Conservation (phyloP, 1,140 invertebrate species). For the Episyrphus balteatus region DNA sequence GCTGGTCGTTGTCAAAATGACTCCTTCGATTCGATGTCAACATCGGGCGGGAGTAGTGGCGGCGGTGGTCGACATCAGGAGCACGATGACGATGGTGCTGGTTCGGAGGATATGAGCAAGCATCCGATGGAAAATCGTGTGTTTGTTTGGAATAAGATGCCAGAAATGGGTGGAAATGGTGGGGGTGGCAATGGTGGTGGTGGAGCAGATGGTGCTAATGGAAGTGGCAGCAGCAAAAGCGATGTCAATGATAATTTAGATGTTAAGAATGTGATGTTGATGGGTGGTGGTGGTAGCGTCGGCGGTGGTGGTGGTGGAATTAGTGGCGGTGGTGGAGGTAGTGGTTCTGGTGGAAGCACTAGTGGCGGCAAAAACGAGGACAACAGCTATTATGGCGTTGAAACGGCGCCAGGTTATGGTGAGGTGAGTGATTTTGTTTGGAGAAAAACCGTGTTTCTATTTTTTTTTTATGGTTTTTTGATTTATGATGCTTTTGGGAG, state of each 20-base stretch:
- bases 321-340: slow-evolving; percentile 3
- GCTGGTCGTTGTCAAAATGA: slow-evolving; percentile 37
- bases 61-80: slow-evolving; percentile 24
- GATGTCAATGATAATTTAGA: slow-evolving; percentile 8
- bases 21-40: slow-evolving; percentile 31
- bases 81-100: slow-evolving; percentile 5
- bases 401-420: slow-evolving; percentile 42
- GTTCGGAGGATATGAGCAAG: slow-evolving; percentile 19
- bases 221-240: slow-evolving; percentile 12
- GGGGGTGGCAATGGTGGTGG: slow-evolving; percentile 2
- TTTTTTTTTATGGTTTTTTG: background rate
- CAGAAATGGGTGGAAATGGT: slow-evolving; percentile 2
- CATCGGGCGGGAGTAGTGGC: slow-evolving; percentile 23
- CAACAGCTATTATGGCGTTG: slow-evolving; percentile 39
- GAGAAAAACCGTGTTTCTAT: background rate
- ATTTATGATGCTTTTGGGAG: no score
- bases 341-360: slow-evolving; percentile 11
- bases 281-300: slow-evolving; percentile 1
- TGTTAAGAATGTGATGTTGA: slow-evolving; percentile 45
- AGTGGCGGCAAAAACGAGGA: slow-evolving; percentile 23
- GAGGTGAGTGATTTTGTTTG: slow-evolving; percentile 32
- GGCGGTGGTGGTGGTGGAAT: slow-evolving; percentile 2
- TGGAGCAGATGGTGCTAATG: slow-evolving; percentile 4
- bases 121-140: slow-evolving; percentile 66
- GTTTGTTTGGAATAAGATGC: slow-evolving; percentile 51